Percentiles rank a stretch among this genome's conserved stretches.
These are phyloP conservation scores for Cavia aperea DNA, from an alignment of 2,113 vertebrate genomes.

Conservation along the genomic window DNA sequence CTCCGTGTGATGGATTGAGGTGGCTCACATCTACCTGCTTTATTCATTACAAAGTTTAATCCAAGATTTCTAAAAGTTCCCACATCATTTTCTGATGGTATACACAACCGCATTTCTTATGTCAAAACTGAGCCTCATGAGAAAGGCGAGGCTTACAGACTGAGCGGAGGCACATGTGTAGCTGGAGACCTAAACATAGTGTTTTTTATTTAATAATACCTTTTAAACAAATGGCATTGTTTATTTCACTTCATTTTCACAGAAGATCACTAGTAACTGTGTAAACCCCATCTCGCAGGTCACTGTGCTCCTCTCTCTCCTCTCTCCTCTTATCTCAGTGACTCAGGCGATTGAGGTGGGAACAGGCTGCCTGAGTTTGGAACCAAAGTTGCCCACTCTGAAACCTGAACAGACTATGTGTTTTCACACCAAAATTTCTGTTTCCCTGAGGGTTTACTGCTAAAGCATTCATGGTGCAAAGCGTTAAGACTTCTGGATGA, in stretches of 20 bases:
- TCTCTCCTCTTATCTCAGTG: neutral
- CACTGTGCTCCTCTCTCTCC: neutral
- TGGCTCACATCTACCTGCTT: neutral
- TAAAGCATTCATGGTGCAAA: neutral
- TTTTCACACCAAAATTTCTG: neutral
- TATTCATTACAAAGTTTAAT: neutral
- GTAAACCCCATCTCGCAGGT: neutral
- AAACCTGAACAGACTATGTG: neutral
- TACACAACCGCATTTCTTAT: neutral
- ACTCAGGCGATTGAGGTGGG: neutral
- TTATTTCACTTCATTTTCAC: slow-evolving; percentile 10
- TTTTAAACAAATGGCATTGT: slow-evolving; percentile 8
- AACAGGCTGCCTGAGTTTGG: neutral
- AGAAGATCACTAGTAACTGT: slow-evolving; percentile 3
- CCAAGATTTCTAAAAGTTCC: neutral
- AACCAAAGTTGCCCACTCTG: neutral
- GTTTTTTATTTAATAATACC: neutral
- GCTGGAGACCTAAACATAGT: neutral
- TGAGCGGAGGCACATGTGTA: neutral
- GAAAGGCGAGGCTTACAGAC: neutral
- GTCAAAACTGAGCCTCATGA: neutral
- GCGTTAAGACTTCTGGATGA: slow-evolving; percentile 11
- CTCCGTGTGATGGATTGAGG: neutral
- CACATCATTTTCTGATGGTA: neutral
- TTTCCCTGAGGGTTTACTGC: neutral